A percentile compares a stretch with the other conserved stretches of the same genome.
Evolutionary conservation across 2,888 invertebrate genomes (phyloP).

Genomic region (Brachycybe producta): DNA sequence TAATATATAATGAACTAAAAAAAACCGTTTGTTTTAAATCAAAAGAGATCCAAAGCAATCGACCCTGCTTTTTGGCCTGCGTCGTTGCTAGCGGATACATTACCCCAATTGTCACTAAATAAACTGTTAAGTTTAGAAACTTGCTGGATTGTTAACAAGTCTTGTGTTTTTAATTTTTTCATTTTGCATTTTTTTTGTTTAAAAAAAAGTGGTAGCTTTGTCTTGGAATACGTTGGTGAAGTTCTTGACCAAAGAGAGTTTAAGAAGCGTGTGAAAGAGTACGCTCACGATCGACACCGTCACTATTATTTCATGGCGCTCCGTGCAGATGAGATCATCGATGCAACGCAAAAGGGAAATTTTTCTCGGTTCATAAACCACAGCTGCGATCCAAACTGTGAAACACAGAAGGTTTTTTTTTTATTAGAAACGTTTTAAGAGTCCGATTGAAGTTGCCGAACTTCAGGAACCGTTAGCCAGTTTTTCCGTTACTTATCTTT

Average conservation of each 20-base stretch:
- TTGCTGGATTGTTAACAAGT: background rate
- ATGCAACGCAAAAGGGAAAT: conserved; percentile 92
- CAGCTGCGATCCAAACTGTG: conserved; percentile 96
- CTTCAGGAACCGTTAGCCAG: too few species aligned
- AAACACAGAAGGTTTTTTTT: conserved; percentile 75
- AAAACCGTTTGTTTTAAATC: too few species aligned
- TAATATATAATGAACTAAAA: too few species aligned
- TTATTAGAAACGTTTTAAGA: too few species aligned
- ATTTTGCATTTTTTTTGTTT: conserved; percentile 20
- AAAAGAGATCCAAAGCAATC: too few species aligned
- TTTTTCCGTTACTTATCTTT: too few species aligned
- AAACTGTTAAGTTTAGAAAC: conserved; percentile 11
- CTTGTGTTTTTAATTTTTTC: background rate
- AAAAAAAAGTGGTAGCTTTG: conserved; percentile 67
- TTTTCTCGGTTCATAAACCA: conserved; percentile 97
- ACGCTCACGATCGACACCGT: conserved; percentile 73
- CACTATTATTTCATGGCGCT: conserved; percentile 98
- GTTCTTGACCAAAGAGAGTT: conserved; percentile 87
- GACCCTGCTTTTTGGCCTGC: too few species aligned
- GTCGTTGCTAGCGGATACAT: too few species aligned
- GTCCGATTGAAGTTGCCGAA: too few species aligned
- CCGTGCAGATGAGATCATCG: conserved; percentile 83
- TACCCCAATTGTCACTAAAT: too few species aligned
- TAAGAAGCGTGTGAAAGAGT: conserved; percentile 69
- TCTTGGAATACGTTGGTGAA: conserved; percentile 98